Conservation (phyloP, 2,888 invertebrate species). For the Parthenolecanium corni region DNA sequence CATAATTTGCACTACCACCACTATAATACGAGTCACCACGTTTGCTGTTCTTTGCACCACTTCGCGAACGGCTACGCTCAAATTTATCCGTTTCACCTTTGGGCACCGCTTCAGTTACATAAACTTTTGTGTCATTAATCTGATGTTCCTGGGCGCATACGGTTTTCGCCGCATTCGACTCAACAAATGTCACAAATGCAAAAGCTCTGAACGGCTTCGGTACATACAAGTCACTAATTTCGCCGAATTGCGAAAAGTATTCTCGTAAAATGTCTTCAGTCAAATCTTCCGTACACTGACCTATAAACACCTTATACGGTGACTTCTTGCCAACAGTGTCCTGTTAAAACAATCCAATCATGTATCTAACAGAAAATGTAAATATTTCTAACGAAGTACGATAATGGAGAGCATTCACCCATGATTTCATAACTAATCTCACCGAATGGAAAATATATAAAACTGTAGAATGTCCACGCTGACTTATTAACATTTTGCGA, state of each 20-base stretch:
- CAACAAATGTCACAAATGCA: conserved; percentile 87
- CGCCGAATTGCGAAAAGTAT: conserved; percentile 81
- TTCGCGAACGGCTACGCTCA: conserved; percentile 26
- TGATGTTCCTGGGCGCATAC: conserved; percentile 89
- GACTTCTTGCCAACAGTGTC: conserved; percentile 30
- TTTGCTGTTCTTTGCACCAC: conserved; percentile 24
- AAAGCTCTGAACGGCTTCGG: conserved; percentile 87
- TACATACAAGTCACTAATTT: conserved; percentile 91
- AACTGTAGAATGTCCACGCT: no score
- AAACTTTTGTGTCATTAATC: conserved; percentile 52
- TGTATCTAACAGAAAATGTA: not conserved
- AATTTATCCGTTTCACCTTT: conserved; percentile 30
- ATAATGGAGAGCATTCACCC: no score
- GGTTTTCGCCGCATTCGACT: conserved; percentile 79
- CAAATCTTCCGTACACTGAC: conserved; percentile 85
- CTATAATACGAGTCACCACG: conserved; percentile 15
- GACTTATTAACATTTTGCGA: not conserved
- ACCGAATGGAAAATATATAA: no score
- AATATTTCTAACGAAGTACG: not conserved
- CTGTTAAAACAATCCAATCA: conserved; percentile 26
- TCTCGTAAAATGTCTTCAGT: conserved; percentile 78
- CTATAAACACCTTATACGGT: conserved; percentile 88
- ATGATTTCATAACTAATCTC: no score
- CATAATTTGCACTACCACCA: conserved; percentile 26
- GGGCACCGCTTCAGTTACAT: conserved; percentile 32